These are phyloP conservation scores for Eretmochelys imbricata DNA, from an alignment of 2,113 vertebrate genomes.

Conservation along the genomic window DNA sequence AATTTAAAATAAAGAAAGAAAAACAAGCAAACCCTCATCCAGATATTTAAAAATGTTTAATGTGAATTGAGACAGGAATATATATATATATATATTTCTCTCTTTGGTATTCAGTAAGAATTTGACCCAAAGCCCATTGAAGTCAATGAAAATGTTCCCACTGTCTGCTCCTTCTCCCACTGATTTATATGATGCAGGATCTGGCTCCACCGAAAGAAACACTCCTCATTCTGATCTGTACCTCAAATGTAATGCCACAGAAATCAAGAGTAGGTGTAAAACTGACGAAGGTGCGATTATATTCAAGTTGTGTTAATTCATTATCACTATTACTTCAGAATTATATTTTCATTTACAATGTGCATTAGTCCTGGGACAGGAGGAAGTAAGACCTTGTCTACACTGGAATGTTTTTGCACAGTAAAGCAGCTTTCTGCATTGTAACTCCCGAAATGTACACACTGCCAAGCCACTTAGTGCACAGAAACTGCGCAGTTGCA, in stretches of 20 bases:
- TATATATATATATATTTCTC: background rate
- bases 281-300: background rate
- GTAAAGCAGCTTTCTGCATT: too few species aligned
- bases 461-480: too few species aligned
- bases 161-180: background rate
- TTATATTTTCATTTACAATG: slow-evolving; percentile 54
- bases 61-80: background rate
- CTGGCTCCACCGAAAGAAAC: background rate
- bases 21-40: background rate
- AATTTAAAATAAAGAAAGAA: background rate
- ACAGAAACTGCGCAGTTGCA: too few species aligned
- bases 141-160: background rate
- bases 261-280: slow-evolving; percentile 48
- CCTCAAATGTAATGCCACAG: slow-evolving; percentile 4
- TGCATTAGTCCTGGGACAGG: background rate
- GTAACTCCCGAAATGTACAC: too few species aligned
- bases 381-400: background rate
- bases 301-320: slow-evolving; percentile 33
- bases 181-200: slow-evolving; percentile 16
- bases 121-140: background rate
- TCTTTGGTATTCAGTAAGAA: background rate
- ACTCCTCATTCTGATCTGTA: slow-evolving; percentile 27
- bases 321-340: slow-evolving; percentile 40
- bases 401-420: too few species aligned
- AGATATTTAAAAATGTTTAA: background rate